Evolutionary conservation across 1,140 invertebrate species (phyloP), one percentile per base, ranked within the genome.

Genomic region (Agraylea sexmaculata): DNA sequence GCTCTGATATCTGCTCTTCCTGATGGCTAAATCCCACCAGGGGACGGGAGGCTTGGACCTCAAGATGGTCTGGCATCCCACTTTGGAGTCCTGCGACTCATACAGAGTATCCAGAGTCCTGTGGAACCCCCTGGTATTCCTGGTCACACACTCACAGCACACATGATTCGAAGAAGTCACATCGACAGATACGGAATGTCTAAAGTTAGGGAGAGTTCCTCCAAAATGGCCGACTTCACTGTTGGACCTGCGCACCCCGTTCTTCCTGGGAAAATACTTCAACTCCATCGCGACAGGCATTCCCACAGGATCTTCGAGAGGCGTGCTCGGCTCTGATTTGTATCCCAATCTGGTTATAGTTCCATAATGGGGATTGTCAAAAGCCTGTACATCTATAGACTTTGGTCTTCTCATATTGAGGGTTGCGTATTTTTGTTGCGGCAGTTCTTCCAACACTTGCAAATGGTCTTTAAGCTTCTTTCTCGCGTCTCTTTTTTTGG

Each of bases 11-110:
- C 80, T 69, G 40, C 71, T 77, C 40, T 78, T 74, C 43, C 74
- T 76, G 10, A 83, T 85, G 13, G 84, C 84, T 33, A 87, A 57
- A 60, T 87, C 84, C 78, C 83, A 87, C 84, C 84, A 87, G 0
- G 84, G 84, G 28, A 88, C 74, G 31, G 75, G 66, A 13, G 74
- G 75, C 42, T 74, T 70, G 2, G 71, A 64, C 22, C 72, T 53
- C 21, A 74, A 49, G n/a, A 72, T 74, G 1, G 71, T 73, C 55
- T 74, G 71, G 43, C 71, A 74, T 18, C 71, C 71, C 23, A 74
- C 63, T 57, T 74, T 74, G n/a, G 71, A 68, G 50, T 73, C 71
- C 53, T 64, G 65, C 11, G 65, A 55, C 54, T 68, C 65, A 40
- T 68, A 68, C 21, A 68, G 49, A 11, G 65, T 68, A 19, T 62